Conservation (phyloP, 2,888 invertebrate genomes). For the Eupeodes latifasciatus region DNA sequence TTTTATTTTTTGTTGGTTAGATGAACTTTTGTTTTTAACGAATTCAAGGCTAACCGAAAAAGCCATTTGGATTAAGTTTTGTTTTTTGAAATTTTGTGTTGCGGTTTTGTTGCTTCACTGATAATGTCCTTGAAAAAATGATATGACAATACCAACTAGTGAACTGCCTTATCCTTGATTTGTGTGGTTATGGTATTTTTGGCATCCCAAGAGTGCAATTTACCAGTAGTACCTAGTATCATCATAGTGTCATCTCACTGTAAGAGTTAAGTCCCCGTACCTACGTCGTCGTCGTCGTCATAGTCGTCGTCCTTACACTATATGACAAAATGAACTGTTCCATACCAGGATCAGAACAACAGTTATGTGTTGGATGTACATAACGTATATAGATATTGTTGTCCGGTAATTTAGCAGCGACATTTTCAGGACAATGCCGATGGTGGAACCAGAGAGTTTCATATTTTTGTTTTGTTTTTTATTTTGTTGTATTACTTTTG, state of each 20-base stretch:
- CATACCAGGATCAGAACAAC: conserved; percentile 41
- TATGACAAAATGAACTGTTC: conserved; percentile 33
- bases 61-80: conserved; percentile 41
- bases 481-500: conserved; percentile 46
- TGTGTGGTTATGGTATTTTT: conserved; percentile 37
- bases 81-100: conserved; percentile 32
- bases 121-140: conserved; percentile 68
- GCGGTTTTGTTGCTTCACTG: conserved; percentile 54
- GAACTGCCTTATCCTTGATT: conserved; percentile 56
- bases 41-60: conserved; percentile 55
- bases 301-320: background rate
- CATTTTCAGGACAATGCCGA: conserved; percentile 73
- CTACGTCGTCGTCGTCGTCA: background rate
- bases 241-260: conserved; percentile 22
- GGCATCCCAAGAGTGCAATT: conserved; percentile 58
- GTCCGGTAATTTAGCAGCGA: conserved; percentile 72
- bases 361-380: conserved; percentile 39
- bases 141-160: background rate
- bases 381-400: conserved; percentile 55
- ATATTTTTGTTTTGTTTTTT: conserved; percentile 8
- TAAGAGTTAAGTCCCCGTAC: background rate
- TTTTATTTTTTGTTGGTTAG: conserved; percentile 20
- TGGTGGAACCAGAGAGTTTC: conserved; percentile 39
- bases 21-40: conserved; percentile 23
- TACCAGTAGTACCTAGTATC: conserved; percentile 8